These are phyloP conservation scores for Elanoides forficatus DNA, from an alignment of 2,113 vertebrate species.

Conservation along the genomic window DNA sequence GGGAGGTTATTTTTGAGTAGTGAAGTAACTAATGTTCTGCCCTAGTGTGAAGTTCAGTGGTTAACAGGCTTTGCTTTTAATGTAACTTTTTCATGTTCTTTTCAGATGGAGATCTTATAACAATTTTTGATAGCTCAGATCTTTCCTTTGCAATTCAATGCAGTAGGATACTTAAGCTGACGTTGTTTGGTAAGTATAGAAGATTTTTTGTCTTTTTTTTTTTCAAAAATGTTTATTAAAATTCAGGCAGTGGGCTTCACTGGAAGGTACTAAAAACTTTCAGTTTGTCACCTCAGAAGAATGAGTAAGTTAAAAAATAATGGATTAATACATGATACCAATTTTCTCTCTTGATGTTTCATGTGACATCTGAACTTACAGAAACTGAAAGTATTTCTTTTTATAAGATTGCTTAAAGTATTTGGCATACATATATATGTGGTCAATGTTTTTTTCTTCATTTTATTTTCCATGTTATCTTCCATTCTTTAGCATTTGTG, in stretches of 20 bases:
- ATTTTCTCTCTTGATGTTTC: background rate
- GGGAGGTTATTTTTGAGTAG: background rate
- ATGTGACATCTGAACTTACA: background rate
- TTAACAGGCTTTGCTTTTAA: background rate
- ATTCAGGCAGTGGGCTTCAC: background rate
- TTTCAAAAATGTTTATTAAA: background rate
- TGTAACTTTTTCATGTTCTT: background rate
- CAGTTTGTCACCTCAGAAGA: background rate
- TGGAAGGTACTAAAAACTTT: background rate
- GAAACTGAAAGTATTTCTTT: background rate
- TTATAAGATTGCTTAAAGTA: background rate
- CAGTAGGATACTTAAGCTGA: conserved; percentile 98
- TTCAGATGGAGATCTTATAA: conserved; percentile 97
- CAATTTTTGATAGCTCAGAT: conserved; percentile 99
- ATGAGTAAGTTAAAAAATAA: background rate
- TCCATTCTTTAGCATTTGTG: background rate
- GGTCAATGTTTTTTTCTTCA: background rate
- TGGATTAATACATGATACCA: background rate
- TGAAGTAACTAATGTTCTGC: background rate
- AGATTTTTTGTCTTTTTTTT: background rate
- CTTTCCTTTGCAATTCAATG: conserved; percentile 98
- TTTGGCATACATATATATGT: background rate
- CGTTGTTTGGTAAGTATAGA: conserved; percentile 89
- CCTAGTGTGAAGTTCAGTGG: background rate
- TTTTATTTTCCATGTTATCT: background rate